Base-by-base conservation (phyloP, 2,888 invertebrate species). In the Polymixis lichenea region DNA sequence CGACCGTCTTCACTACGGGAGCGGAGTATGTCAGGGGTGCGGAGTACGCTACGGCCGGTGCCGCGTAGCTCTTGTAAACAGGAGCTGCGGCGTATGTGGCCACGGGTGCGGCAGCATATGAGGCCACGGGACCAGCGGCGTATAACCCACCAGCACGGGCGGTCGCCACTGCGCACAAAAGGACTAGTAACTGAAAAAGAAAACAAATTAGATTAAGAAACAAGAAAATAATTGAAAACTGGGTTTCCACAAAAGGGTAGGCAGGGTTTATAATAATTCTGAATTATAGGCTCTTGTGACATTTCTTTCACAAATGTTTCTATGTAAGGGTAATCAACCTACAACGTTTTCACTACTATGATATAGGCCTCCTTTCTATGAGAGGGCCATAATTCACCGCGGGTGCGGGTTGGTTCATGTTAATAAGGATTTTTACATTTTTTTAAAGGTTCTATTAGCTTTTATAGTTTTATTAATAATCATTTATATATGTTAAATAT, bases 91-190 rank as follows among this genome's bases (percentile, higher is more conserved):
- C 70, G 84, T 91, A 87, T 74, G 86, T 56, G 43, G 82, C 81
- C 71, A 85, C 74, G 70, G 89, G 89, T 43, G 85, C 87, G 38
- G 87, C 83, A 78, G 92, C 92, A 78, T 90, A 86, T 38, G 60
- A 87, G 0, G 76, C 68, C 56, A 91, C 86, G 56, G 91, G 90
- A 69, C 90, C 90, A 80, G 91, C 87, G 55, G 67, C 67, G n/a
- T 67, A 67, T 67, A 55, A 38, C 19, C 95, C 89, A 77, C 97
- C 97, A 85, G 97, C 97, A 89, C 95, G 96, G 87, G 96, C 97
- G 69, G 95, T 95, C 75, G 97, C 97, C 92, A 97, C 93, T 84
- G 96, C 93, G 89, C 97, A 95, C 91, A 96, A 95, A 87, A 97
- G 92, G 78, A 97, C 93, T 89, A 97, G 89, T 87, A 97, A 93